These are phyloP conservation scores for Clarias macrocephalus DNA, from an alignment of 2,113 vertebrate species.

Conservation along the genomic window DNA sequence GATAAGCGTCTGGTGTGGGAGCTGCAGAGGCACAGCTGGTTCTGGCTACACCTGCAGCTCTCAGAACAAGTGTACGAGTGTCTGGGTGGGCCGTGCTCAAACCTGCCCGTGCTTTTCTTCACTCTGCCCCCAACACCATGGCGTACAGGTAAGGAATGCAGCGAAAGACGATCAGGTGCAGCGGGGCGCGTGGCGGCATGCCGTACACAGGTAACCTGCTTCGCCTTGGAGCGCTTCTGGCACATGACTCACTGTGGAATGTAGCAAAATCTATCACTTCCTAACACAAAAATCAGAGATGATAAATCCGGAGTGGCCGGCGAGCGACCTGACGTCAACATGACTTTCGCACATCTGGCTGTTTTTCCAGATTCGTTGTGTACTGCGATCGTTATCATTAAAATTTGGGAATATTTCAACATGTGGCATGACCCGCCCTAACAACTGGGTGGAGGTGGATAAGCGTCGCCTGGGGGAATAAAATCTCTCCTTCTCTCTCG, in stretches of 20 bases:
- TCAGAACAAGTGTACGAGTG: constrained; percentile 97
- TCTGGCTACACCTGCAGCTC: constrained; percentile 89
- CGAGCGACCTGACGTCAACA: background rate
- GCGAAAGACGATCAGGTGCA: constrained; percentile 95
- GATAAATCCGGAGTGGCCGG: constrained; percentile 49
- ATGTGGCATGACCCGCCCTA: constrained; percentile 34
- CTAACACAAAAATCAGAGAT: constrained; percentile 25
- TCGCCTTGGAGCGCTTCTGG: constrained; percentile 67
- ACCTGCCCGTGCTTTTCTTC: constrained; percentile 71
- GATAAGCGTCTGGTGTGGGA: background rate
- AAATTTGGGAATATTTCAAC: background rate
- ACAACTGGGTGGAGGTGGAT: constrained; percentile 69
- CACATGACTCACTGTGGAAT: constrained; percentile 1
- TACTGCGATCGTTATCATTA: constrained; percentile 49
- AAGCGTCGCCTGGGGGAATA: constrained; percentile 69
- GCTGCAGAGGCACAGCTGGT: background rate
- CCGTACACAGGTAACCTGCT: constrained; percentile 77
- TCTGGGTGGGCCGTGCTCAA: constrained; percentile 77
- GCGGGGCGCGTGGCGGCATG: constrained; percentile 89
- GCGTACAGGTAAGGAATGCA: constrained; percentile 85
- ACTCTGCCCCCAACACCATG: constrained; percentile 54
- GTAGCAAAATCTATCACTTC: background rate
- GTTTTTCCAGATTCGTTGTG: background rate
- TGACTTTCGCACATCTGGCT: background rate
- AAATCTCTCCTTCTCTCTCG: constrained; percentile 58